Percentiles rank a stretch among this genome's conserved stretches.
Evolutionary conservation across 2,113 vertebrate genomes (phyloP).

Genomic region (Rallus limicola): DNA sequence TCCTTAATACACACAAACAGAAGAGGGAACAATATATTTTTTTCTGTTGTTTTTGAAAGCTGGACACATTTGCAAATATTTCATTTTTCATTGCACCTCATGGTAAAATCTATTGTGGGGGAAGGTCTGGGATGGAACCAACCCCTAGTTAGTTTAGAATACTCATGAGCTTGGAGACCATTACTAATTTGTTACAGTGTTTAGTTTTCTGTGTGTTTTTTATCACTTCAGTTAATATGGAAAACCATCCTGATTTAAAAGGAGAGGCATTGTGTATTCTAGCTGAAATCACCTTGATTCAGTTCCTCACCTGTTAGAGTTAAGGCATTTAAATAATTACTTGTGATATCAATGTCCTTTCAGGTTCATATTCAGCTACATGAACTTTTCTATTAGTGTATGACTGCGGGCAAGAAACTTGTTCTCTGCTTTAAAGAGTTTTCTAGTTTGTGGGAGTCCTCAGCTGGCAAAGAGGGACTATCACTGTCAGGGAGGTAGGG

Average conservation of each 20-base stretch:
- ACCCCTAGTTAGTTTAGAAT: background rate
- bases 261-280: background rate
- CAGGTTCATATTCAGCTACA: accelerated
- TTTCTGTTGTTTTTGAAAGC: background rate
- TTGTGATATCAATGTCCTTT: background rate
- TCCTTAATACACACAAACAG: constrained; percentile 28
- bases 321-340: background rate
- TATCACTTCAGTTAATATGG: background rate
- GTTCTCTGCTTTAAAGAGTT: background rate
- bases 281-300: background rate
- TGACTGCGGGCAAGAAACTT: background rate
- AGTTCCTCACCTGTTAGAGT: background rate
- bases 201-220: background rate
- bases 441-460: background rate
- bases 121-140: background rate
- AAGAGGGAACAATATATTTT: background rate
- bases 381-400: background rate
- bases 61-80: background rate
- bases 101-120: background rate
- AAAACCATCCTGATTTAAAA: background rate
- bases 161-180: background rate
- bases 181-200: background rate
- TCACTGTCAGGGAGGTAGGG: background rate
- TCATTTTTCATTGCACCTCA: background rate
- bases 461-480: background rate